phyloP scores from a whole-genome alignment of 2,113 vertebrate species.

The Ailuropoda melanoleuca region DNA sequence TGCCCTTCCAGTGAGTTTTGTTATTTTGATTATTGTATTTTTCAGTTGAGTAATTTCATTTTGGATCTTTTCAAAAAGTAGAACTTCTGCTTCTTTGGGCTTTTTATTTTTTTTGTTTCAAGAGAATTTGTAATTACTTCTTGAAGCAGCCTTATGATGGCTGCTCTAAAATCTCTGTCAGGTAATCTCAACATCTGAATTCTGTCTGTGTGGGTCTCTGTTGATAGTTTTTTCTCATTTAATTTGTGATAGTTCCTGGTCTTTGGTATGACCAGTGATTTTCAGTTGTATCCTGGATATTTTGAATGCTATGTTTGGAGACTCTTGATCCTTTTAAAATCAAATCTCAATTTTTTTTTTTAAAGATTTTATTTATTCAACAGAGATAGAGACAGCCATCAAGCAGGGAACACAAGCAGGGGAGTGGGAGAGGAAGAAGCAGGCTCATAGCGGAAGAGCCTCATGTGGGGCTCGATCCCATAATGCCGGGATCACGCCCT shows the following conservation, averaged over 20 bases:
- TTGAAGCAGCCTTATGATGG: background rate
- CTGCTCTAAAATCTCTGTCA: background rate
- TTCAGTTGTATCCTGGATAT: background rate
- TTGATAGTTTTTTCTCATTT: background rate
- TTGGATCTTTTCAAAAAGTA: background rate
- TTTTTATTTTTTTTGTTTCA: background rate
- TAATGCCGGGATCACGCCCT: too few relatives aligned
- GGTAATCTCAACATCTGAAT: background rate
- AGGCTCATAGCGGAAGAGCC: too few relatives aligned
- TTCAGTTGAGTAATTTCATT: background rate
- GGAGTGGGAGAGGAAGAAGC: too few relatives aligned
- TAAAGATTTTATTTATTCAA: too few relatives aligned
- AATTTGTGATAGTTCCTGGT: conserved; percentile 19
- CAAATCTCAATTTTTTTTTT: background rate
- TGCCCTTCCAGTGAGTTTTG: background rate
- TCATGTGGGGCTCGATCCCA: too few relatives aligned
- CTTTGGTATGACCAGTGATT: background rate
- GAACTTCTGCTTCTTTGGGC: background rate
- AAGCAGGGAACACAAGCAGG: too few relatives aligned
- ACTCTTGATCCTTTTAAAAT: background rate
- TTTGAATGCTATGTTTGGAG: conserved; percentile 7
- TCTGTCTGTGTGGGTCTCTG: background rate
- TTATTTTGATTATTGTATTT: background rate
- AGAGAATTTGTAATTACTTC: background rate
- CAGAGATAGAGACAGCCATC: too few relatives aligned